Evolutionary conservation across 1,140 invertebrate genomes (phyloP), one percentile per base, ranked within the genome.

Genomic region (Leucophenga varia): DNA sequence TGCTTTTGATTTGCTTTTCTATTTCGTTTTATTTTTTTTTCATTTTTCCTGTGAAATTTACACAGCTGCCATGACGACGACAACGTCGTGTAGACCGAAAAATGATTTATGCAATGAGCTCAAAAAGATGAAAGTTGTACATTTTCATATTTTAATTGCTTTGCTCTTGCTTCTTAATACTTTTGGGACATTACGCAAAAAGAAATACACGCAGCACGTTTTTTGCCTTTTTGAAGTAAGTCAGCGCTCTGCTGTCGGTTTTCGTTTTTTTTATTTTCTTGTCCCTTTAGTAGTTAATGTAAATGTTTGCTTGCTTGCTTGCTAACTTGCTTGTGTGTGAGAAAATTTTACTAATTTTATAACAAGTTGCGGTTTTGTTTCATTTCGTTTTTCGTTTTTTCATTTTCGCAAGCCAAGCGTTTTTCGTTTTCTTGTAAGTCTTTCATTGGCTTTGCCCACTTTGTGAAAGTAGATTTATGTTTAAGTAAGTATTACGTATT

Each of bases 141-240:
- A 67, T 67, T 67, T 67, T 67, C 63, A 67, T 67, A 67, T 67
- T 67, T 67, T 67, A 67, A 67, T 67, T 67, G 63, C 63, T 67
- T 67, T 67, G 63, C 63, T 67, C 63, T n/a, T n/a, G n/a, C n/a
- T n/a, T 67, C 63, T 67, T 67, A 67, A 67, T 67, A 63, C 63
- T 67, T 67, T 67, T 67, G 63, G 63, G 63, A 67, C 63, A 58
- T 52, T 25, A 6, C 5, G 22, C 22, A 25, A 25, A 10, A 6
- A 10, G n/a, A n/a, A n/a, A n/a, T n/a, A n/a, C n/a, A n/a, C n/a
- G n/a, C n/a, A n/a, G n/a, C n/a, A n/a, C n/a, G n/a, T n/a, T n/a
- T n/a, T n/a, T n/a, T n/a, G n/a, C n/a, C n/a, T n/a, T n/a, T n/a
- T n/a, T n/a, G n/a, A n/a, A n/a, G n/a, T n/a, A n/a, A n/a, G n/a